Conservation (phyloP, 1,140 invertebrate species). For the Thaumetopoea pityocampa region DNA sequence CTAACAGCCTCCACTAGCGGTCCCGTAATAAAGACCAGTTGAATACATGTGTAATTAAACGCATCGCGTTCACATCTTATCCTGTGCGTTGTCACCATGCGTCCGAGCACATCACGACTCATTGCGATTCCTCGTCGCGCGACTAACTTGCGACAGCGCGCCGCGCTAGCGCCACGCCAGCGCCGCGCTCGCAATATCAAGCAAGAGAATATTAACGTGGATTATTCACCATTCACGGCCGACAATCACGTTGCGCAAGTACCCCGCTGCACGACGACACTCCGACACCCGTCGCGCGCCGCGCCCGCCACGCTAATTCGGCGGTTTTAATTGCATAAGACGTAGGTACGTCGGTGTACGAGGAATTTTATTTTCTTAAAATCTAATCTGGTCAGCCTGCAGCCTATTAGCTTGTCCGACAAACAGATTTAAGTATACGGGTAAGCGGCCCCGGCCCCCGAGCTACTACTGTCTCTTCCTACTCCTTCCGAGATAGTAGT, state of each 20-base stretch:
- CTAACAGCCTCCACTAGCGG: too few relatives aligned
- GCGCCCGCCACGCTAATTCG: constrained; percentile 24
- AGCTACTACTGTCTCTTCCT: too few relatives aligned
- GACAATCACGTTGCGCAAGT: constrained; percentile 37
- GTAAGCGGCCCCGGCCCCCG: too few relatives aligned
- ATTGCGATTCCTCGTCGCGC: constrained; percentile 10
- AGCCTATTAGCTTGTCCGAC: too few relatives aligned
- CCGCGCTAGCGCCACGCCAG: constrained; percentile 4
- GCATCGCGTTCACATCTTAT: constrained; percentile 6
- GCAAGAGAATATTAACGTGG: constrained; percentile 4
- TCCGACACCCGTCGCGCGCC: constrained; percentile 23
- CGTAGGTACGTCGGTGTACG: constrained; percentile 6
- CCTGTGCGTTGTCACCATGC: constrained; percentile 17
- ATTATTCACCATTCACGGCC: constrained; percentile 32
- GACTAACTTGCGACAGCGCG: constrained; percentile 9
- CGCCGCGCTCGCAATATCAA: constrained; percentile 11
- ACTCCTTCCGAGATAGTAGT: too few relatives aligned
- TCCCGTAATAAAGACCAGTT: constrained; percentile 2
- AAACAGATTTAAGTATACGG: too few relatives aligned
- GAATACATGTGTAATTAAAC: constrained; percentile 10
- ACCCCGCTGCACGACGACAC: constrained; percentile 19
- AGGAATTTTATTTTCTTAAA: constrained; percentile 6
- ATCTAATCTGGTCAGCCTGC: too few relatives aligned
- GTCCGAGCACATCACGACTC: constrained; percentile 6
- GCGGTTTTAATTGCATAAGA: constrained; percentile 40